Conservation (phyloP, 2,113 vertebrate species). For the Actenoides hombroni region DNA sequence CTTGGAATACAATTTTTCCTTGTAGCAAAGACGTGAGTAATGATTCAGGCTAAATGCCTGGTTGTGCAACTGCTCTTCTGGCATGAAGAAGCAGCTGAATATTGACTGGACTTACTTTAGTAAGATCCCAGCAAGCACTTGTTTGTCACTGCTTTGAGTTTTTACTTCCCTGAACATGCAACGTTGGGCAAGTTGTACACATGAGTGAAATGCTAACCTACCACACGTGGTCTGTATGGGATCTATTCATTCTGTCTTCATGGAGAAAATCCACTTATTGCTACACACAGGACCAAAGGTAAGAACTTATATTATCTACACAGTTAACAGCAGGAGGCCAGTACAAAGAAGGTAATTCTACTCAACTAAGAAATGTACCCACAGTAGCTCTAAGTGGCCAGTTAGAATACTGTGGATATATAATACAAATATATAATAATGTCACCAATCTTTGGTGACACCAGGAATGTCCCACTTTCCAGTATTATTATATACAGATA, state of each 20-base stretch:
- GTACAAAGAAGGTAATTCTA: not conserved
- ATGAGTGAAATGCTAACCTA: not conserved
- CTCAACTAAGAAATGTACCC: not conserved
- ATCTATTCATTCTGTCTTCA: not conserved
- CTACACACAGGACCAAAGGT: not conserved
- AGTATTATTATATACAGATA: too few species aligned
- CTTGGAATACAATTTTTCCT: not conserved
- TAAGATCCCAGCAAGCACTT: not conserved
- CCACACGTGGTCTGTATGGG: not conserved
- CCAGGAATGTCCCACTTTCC: too few species aligned
- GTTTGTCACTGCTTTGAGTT: not conserved
- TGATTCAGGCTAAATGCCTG: not conserved
- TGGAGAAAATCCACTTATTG: not conserved
- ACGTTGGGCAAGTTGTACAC: not conserved
- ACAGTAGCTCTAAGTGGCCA: not conserved
- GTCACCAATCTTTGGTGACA: too few species aligned
- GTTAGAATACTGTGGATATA: too few species aligned
- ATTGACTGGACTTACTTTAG: not conserved
- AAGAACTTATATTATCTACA: not conserved
- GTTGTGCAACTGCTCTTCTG: not conserved
- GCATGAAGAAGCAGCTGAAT: not conserved
- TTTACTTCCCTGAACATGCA: not conserved
- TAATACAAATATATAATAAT: too few species aligned
- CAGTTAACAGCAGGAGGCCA: not conserved
- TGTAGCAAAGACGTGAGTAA: not conserved